phyloP scores from a whole-genome alignment of 2,113 vertebrate genomes.

The Cryptotis parvus region DNA sequence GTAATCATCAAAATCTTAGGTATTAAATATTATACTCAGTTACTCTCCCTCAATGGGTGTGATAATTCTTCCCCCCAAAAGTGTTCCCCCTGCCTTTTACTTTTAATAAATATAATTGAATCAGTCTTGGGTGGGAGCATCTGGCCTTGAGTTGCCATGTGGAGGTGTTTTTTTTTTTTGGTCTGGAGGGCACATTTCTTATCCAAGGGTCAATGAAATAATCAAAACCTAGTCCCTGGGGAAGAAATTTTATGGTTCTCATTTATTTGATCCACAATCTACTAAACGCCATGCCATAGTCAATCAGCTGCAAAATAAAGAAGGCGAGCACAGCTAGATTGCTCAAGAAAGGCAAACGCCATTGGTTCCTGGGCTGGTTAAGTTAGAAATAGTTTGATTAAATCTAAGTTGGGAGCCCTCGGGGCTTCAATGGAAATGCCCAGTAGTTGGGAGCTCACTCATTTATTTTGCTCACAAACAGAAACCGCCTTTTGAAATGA shows the following conservation, averaged over 20 bases:
- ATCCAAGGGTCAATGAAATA: conserved; percentile 90
- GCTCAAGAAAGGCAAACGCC: conserved; percentile 69
- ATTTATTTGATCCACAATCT: conserved; percentile 92
- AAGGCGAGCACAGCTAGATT: conserved; percentile 66
- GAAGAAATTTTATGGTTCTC: conserved; percentile 90
- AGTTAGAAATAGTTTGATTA: conserved; percentile 74
- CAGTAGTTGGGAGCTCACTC: conserved; percentile 67
- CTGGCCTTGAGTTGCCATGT: conserved; percentile 87
- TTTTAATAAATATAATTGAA: conserved; percentile 70
- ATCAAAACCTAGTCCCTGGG: conserved; percentile 92
- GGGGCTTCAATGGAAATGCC: conserved; percentile 61
- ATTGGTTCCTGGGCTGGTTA: conserved; percentile 51
- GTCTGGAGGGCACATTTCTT: conserved; percentile 89
- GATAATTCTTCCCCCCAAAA: conserved; percentile 53
- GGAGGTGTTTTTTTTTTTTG: conserved; percentile 87
- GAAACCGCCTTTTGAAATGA: conserved; percentile 75
- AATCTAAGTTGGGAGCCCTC: conserved; percentile 53
- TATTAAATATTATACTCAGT: neutral
- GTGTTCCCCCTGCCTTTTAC: conserved; percentile 55
- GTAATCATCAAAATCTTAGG: conserved; percentile 42
- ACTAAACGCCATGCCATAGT: conserved; percentile 91
- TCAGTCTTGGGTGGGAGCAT: conserved; percentile 86
- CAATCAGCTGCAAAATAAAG: conserved; percentile 86
- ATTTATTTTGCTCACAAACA: conserved; percentile 81
- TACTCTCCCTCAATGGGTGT: conserved; percentile 45